Evolutionary conservation across 2,888 invertebrate genomes (phyloP).

Genomic region (Arge pagana): DNA sequence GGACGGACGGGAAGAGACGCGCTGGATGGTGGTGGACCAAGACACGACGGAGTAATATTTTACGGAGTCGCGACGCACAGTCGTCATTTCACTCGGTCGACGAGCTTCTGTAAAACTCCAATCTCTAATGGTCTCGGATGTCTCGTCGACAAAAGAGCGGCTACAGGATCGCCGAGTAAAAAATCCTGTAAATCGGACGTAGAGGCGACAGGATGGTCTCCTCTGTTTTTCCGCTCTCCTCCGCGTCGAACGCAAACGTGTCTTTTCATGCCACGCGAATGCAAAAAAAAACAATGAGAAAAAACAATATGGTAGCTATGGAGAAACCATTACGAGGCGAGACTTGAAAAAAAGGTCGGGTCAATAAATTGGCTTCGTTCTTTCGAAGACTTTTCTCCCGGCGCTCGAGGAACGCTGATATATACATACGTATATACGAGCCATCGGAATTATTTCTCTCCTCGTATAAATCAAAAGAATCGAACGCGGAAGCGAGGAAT

Average conservation of each 20-base stretch:
- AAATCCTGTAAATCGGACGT: slow-evolving; percentile 11
- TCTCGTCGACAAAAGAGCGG: slow-evolving; percentile 18
- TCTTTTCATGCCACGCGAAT: background rate
- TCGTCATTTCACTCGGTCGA: no score
- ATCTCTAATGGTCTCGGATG: slow-evolving; percentile 21
- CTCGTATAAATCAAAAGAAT: no score
- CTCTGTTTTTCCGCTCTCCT: slow-evolving; percentile 1
- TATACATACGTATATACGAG: background rate
- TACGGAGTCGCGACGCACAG: no score
- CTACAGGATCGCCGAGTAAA: slow-evolving; percentile 1
- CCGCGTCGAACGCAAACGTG: background rate
- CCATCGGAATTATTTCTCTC: no score
- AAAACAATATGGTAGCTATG: background rate
- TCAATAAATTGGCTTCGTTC: background rate
- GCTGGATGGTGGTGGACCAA: no score
- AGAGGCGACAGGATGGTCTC: slow-evolving; percentile 3
- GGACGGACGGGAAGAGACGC: no score
- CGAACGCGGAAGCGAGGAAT: no score
- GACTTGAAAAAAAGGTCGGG: background rate
- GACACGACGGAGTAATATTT: no score
- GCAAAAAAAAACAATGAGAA: background rate
- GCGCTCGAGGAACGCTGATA: background rate
- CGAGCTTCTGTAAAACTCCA: no score
- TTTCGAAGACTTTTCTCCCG: background rate
- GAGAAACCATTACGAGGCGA: background rate